Conservation (phyloP, 2,888 invertebrate genomes). For the Trissoscelio sp. region DNA sequence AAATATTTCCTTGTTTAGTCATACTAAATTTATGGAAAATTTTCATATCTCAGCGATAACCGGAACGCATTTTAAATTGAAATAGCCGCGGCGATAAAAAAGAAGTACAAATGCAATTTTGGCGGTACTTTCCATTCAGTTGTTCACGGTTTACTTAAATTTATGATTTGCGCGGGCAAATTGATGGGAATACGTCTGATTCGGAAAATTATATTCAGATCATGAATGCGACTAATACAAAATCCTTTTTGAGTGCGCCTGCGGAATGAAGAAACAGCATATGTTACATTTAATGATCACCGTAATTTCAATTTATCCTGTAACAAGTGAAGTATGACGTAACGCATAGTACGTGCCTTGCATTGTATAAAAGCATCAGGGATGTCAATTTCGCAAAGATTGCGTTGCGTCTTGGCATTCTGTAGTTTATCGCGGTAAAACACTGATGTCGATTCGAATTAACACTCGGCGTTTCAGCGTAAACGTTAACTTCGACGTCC, state of each 20-base stretch:
- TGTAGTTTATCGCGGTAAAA: conserved; percentile 44
- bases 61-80: neutral
- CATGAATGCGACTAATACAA: conserved; percentile 41
- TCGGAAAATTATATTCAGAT: conserved; percentile 46
- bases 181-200: conserved; percentile 37
- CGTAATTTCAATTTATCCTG: conserved; percentile 55
- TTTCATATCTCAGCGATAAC: conserved; percentile 29
- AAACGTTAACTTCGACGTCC: conserved; percentile 62
- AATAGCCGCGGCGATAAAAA: neutral
- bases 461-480: conserved; percentile 57
- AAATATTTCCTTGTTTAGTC: conserved; percentile 38
- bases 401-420: conserved; percentile 41
- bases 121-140: conserved; percentile 22
- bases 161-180: conserved; percentile 23
- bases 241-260: conserved; percentile 28
- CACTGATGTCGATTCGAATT: conserved; percentile 61
- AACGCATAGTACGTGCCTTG: conserved; percentile 52
- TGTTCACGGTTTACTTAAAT: neutral
- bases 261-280: conserved; percentile 30
- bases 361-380: conserved; percentile 41
- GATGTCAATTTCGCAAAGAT: conserved; percentile 59
- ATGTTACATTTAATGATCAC: conserved; percentile 56
- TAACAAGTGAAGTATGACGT: conserved; percentile 56
- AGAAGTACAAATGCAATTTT: neutral
- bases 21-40: conserved; percentile 16